Evolutionary conservation across 2,113 vertebrate genomes (phyloP).

Genomic region (Suricata suricatta): DNA sequence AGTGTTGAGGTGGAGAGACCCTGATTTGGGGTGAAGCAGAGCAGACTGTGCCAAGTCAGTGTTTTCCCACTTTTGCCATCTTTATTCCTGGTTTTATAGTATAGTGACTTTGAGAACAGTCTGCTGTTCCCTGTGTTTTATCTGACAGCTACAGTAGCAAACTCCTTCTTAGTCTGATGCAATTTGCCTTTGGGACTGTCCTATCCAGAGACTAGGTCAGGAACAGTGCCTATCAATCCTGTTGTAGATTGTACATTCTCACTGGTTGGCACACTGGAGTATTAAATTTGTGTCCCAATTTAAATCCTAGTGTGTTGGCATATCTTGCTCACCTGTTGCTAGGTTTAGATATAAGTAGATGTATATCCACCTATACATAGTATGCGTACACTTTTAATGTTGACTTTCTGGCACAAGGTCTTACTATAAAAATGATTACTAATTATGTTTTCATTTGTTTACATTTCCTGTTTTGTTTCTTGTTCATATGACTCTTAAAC

Average conservation of each 20-base stretch:
- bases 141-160: background rate
- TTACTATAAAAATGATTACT: background rate
- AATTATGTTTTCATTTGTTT: constrained; percentile 41
- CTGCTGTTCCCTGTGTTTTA: background rate
- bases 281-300: background rate
- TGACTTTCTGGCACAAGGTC: background rate
- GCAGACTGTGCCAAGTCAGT: background rate
- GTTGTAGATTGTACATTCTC: background rate
- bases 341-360: background rate
- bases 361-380: background rate
- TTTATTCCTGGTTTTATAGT: background rate
- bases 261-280: background rate
- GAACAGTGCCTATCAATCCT: background rate
- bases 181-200: background rate
- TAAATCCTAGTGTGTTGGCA: background rate
- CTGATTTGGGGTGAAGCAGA: background rate
- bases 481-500: background rate
- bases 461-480: constrained; percentile 1
- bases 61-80: background rate
- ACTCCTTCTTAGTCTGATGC: background rate
- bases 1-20: background rate
- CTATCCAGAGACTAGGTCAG: background rate
- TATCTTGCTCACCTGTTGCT: background rate
- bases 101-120: background rate
- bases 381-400: background rate